Base-by-base conservation (phyloP, 1,140 invertebrate species). In the roundworm (Caenorhabditis elegans) region DNA sequence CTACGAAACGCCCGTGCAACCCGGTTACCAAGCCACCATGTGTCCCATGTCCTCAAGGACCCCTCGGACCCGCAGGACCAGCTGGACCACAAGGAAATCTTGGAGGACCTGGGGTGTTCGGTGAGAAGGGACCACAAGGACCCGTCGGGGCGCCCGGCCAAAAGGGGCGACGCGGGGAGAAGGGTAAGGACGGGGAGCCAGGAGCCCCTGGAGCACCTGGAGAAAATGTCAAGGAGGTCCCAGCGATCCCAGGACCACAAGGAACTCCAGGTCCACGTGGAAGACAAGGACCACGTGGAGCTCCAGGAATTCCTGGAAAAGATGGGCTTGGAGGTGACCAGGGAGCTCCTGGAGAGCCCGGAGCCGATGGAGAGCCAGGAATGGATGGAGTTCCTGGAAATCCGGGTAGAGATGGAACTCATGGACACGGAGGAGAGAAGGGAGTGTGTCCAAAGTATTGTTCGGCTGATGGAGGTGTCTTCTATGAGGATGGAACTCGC, bases 371-470 rank as follows among this genome's bases (percentile, higher is more conserved):
- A 24, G 78, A 79, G 26, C 60, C 60, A 39, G 60, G 60, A 11
- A 3, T 24, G 34, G 78, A 79, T 36, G 78, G 78, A 43, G 34
- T 39, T 24, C 78, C 78, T 22, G 78, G 78, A 17, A 65, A 48
- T 24, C 53, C 76, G 19, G 83, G 81, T 39, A 60, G 47, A 31
- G 77, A 48, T 22, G 85, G 78, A 47, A 55, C 43, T 22, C 24
- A 79, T 19, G 86, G 86, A 22, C 26, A 76, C 19, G 39, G 48
- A 24, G 85, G 84, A 75, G 86, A 88, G 82, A 88, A 87, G 79
- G 86, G 86, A 28, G 88, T 87, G 78, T 87, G 86, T 80, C 87
- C 87, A 28, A 87, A 87, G 80, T 87, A 87, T 78, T 87, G 87
- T 79, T 86, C 87, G 28, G 80, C 87, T 26, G 87, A 87, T 84